These are phyloP conservation scores for Cistogaster globosa DNA, from an alignment of 2,888 invertebrate species.

Conservation along the genomic window DNA sequence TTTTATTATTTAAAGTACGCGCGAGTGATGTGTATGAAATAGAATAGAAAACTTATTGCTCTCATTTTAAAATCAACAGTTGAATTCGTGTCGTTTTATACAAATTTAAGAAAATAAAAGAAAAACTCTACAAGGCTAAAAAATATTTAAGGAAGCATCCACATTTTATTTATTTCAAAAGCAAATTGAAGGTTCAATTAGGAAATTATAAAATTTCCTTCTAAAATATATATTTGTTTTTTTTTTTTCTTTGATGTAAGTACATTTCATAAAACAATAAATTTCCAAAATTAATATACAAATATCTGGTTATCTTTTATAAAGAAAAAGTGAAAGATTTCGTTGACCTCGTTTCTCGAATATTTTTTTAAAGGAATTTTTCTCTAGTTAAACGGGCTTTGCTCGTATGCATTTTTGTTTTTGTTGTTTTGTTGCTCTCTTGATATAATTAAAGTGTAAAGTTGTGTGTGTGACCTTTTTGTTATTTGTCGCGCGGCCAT, in stretches of 20 bases:
- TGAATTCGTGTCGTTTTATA: constrained; percentile 69
- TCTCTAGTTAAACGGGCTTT: not conserved
- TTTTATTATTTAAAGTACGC: constrained; percentile 18
- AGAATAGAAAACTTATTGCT: constrained; percentile 18
- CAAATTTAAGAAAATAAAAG: constrained; percentile 3
- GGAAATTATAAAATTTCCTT: constrained; percentile 44
- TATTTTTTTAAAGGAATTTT: constrained; percentile 2
- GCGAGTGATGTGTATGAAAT: constrained; percentile 7
- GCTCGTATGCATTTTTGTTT: not conserved
- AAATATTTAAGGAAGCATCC: constrained; percentile 43
- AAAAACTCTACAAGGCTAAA: constrained; percentile 51
- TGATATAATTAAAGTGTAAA: too few relatives aligned
- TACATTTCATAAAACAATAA: not conserved
- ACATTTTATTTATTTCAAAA: constrained; percentile 9
- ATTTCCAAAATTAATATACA: not conserved
- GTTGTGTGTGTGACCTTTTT: constrained; percentile 9
- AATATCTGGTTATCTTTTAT: not conserved
- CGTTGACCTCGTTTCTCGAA: constrained; percentile 64
- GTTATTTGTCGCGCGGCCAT: constrained; percentile 34
- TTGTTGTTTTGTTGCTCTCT: too few relatives aligned
- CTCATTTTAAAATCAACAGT: constrained; percentile 73
- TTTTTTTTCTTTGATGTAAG: constrained; percentile 34
- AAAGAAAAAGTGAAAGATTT: constrained; percentile 46
- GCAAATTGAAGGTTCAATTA: not conserved
- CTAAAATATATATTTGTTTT: not conserved